A percentile compares a stretch with the other conserved stretches of the same genome.
Evolutionary conservation across 2,888 invertebrate species (phyloP).

Genomic region (Callosobruchus maculatus): DNA sequence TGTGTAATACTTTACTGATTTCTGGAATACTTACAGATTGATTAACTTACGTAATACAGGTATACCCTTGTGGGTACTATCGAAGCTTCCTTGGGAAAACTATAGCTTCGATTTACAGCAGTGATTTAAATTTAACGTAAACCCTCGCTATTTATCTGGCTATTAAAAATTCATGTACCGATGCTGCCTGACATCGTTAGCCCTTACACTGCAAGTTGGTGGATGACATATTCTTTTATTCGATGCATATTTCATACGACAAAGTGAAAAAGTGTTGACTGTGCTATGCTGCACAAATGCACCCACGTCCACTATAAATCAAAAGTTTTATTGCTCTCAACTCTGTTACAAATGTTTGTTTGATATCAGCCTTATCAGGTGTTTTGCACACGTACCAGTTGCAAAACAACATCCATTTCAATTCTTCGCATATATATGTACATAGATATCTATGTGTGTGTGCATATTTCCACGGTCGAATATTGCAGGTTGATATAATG

Average conservation of each 20-base stretch:
- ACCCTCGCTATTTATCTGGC: too few relatives aligned
- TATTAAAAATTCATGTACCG: too few relatives aligned
- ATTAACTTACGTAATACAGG: too few relatives aligned
- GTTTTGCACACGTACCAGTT: neutral
- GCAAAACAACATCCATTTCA: neutral
- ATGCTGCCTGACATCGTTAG: too few relatives aligned
- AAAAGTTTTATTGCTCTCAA: neutral
- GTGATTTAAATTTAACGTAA: too few relatives aligned
- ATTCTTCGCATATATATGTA: neutral
- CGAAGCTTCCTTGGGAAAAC: too few relatives aligned
- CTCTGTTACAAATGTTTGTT: neutral
- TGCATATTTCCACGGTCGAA: neutral
- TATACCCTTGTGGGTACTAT: too few relatives aligned
- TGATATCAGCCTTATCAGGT: neutral
- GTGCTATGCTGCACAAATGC: neutral
- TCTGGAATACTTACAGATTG: too few relatives aligned
- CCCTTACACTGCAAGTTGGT: neutral
- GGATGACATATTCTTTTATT: neutral
- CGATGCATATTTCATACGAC: neutral
- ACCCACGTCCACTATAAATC: neutral
- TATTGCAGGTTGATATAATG: neutral
- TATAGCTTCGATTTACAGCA: too few relatives aligned
- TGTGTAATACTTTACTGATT: too few relatives aligned
- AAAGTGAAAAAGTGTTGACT: neutral
- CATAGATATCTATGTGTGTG: neutral